Conservation (phyloP, 2,113 vertebrate genomes). For the Leptosomus discolor region DNA sequence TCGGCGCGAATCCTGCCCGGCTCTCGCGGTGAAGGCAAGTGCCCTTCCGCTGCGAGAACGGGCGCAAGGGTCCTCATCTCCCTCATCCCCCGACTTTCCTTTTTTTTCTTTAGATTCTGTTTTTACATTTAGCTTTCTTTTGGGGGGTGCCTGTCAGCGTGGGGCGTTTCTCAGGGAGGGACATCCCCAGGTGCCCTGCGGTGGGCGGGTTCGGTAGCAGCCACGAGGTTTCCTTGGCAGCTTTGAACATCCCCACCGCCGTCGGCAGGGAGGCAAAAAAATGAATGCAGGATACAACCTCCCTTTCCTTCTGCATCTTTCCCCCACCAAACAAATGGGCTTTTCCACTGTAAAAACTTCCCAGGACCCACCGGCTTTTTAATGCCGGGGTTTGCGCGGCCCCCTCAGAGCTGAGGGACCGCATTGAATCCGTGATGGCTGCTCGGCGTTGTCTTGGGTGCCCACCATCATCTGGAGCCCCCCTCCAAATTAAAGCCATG, state of each 20-base stretch:
- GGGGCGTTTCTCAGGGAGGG: accelerated
- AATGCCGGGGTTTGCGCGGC: accelerated
- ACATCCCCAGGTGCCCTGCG: accelerated
- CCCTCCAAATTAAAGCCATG: accelerated
- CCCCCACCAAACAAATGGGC: accelerated
- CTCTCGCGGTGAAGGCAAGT: background rate
- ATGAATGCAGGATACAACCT: accelerated
- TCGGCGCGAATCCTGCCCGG: accelerated
- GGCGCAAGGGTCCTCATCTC: background rate
- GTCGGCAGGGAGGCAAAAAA: too few relatives aligned
- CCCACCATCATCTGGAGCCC: background rate
- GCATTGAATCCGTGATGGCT: accelerated
- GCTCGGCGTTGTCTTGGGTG: accelerated
- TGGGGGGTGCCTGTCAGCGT: accelerated
- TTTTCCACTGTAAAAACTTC: background rate
- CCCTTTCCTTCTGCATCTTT: background rate
- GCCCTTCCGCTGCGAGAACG: accelerated
- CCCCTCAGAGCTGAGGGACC: background rate
- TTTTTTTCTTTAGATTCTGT: background rate
- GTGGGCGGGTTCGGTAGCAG: background rate
- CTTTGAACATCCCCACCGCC: background rate
- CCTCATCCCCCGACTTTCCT: accelerated
- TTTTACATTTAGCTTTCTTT: background rate
- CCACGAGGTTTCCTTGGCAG: background rate
- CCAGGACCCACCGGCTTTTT: background rate